A percentile compares a stretch with the other conserved stretches of the same genome.
Conservation (phyloP, 1,140 invertebrate species). For the Drosophila pachea region DNA sequence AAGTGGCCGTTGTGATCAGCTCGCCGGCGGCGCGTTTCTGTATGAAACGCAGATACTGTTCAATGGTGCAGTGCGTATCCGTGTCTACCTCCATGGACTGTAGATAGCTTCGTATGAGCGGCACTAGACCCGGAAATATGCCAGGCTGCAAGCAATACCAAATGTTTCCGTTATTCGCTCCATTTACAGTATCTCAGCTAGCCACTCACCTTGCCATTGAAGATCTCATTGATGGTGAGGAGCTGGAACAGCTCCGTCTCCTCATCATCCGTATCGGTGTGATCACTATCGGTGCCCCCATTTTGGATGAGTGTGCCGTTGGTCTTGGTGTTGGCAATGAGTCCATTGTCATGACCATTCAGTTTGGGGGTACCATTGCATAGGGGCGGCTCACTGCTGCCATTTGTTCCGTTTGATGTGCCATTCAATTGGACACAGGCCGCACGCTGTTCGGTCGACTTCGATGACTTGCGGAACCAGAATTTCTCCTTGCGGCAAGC, state of each 20-base stretch:
- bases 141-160: slow-evolving; percentile 79
- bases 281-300: slow-evolving; percentile 57
- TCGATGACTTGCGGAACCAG: slow-evolving; percentile 91
- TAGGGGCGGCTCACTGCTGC: slow-evolving; percentile 23
- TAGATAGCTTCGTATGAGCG: slow-evolving; percentile 95
- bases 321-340: slow-evolving; percentile 8
- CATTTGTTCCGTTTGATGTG: slow-evolving; percentile 19
- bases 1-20: slow-evolving; percentile 91
- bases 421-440: slow-evolving; percentile 52
- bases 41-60: slow-evolving; percentile 97
- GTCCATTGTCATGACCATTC: slow-evolving; percentile 64
- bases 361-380: slow-evolving; percentile 49
- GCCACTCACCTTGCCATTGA: slow-evolving; percentile 93
- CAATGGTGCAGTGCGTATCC: slow-evolving; percentile 97
- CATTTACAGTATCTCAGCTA: too few relatives aligned
- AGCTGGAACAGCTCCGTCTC: slow-evolving; percentile 73
- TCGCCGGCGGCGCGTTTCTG: slow-evolving; percentile 92
- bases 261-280: slow-evolving; percentile 69
- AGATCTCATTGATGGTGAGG: slow-evolving; percentile 97
- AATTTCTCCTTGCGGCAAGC: slow-evolving; percentile 91
- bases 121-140: slow-evolving; percentile 96
- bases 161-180: too few relatives aligned
- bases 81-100: slow-evolving; percentile 96
- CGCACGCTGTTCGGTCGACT: slow-evolving; percentile 61
- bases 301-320: slow-evolving; percentile 47